Conservation (phyloP, 2,797 vertebrate species). For the Trachurus trachurus region DNA sequence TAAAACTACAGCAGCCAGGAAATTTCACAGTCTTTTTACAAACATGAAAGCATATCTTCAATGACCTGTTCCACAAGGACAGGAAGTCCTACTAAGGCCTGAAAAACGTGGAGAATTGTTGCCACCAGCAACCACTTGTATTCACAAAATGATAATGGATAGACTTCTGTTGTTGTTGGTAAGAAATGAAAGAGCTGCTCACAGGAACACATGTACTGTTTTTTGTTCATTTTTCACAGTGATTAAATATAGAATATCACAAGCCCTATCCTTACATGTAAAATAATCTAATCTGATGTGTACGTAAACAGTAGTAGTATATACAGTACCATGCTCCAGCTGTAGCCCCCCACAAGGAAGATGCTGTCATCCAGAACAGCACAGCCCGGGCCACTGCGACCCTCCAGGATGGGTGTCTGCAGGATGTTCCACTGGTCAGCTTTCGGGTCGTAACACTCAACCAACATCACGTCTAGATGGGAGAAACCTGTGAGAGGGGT, state of each 20-base stretch:
- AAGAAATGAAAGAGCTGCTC: background rate
- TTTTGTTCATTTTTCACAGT: background rate
- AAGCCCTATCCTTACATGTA: background rate
- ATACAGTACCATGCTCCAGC: conserved; percentile 96
- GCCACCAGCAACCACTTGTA: background rate
- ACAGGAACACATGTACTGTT: background rate
- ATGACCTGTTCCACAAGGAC: background rate
- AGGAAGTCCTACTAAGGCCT: too few relatives aligned
- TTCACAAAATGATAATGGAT: background rate
- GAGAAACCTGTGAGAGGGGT: conserved; percentile 90
- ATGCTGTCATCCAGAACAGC: conserved; percentile 96
- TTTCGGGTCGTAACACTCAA: conserved; percentile 98
- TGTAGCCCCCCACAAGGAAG: conserved; percentile 98
- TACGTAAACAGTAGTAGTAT: background rate
- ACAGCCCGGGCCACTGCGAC: conserved; percentile 97
- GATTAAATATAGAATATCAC: background rate
- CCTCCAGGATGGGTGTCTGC: conserved; percentile 97
- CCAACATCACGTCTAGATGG: conserved; percentile 98
- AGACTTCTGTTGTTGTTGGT: background rate
- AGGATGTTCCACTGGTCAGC: conserved; percentile 99
- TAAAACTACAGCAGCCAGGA: background rate
- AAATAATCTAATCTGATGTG: conserved; percentile 3
- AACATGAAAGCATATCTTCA: background rate
- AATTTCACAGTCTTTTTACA: background rate
- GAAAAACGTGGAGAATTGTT: too few relatives aligned